Evolutionary conservation across 2,113 vertebrate genomes (phyloP).

Genomic region (Panthera uncia): DNA sequence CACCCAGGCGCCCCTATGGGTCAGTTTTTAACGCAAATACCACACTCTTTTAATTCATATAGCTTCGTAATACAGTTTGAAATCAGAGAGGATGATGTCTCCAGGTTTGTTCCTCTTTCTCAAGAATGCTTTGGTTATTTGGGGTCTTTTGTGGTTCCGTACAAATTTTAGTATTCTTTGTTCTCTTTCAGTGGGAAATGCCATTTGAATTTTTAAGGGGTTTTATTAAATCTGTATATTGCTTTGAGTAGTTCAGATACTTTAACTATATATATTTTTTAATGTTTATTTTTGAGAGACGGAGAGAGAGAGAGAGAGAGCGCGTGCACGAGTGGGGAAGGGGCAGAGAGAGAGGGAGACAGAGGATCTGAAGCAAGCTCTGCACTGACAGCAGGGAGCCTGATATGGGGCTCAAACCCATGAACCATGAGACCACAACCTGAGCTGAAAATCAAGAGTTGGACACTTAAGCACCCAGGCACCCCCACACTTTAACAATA

Average conservation of each 20-base stretch:
- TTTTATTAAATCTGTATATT: not conserved
- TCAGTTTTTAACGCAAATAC: not conserved
- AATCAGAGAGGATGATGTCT: not conserved
- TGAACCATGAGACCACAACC: too few species aligned
- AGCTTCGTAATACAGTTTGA: not conserved
- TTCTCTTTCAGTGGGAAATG: not conserved
- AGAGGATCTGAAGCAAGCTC: too few species aligned
- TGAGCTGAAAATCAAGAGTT: too few species aligned
- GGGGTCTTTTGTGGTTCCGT: not conserved
- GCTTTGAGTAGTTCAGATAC: not conserved
- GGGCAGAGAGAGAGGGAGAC: too few species aligned
- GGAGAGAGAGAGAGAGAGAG: too few species aligned
- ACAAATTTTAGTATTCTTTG: not conserved
- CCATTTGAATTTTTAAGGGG: not conserved
- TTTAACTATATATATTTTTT: not conserved
- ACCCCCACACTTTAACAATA: not conserved
- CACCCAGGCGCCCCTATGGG: not conserved
- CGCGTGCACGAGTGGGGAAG: too few species aligned
- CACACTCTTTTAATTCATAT: not conserved
- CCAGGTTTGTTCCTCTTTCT: not conserved
- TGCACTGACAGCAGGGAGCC: too few species aligned
- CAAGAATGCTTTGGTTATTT: not conserved
- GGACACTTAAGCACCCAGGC: too few species aligned
- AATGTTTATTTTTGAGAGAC: too few species aligned
- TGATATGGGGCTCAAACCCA: too few species aligned